These are phyloP conservation scores for Elachura formosa DNA, from an alignment of 2,113 vertebrate genomes.

Conservation along the genomic window DNA sequence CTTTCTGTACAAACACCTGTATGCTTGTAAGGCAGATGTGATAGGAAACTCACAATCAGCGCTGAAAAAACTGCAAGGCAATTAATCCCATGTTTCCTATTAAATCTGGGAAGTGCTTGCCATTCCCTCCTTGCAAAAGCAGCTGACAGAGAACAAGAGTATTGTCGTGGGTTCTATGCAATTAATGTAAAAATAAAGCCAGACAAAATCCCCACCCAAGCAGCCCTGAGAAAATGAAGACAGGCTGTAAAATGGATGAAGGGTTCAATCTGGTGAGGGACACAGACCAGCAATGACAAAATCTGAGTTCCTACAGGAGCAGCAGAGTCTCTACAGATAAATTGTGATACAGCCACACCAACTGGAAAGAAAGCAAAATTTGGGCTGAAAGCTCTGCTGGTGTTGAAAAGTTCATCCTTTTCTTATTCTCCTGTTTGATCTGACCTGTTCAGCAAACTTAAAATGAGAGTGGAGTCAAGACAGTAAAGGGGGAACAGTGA, in stretches of 20 bases:
- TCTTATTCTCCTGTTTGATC: background rate
- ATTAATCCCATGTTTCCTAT: background rate
- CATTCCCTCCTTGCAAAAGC: background rate
- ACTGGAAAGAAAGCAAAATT: background rate
- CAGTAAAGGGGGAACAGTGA: background rate
- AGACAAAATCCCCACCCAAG: background rate
- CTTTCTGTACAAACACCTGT: background rate
- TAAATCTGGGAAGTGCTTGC: background rate
- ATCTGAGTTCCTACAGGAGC: background rate
- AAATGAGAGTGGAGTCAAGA: background rate
- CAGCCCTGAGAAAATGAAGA: background rate
- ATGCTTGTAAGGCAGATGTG: background rate
- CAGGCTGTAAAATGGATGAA: background rate
- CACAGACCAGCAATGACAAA: background rate
- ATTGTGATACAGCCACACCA: fast-evolving
- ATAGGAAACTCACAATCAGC: background rate
- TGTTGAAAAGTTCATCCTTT: background rate
- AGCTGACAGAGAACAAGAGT: background rate
- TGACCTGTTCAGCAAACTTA: background rate
- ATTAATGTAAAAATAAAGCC: background rate
- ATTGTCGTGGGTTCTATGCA: background rate
- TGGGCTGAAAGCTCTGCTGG: background rate
- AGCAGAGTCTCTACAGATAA: background rate
- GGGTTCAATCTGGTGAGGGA: background rate
- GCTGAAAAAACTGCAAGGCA: background rate